phyloP scores from a whole-genome alignment of 2,113 vertebrate species.

The Paedocypris sp. region DNA sequence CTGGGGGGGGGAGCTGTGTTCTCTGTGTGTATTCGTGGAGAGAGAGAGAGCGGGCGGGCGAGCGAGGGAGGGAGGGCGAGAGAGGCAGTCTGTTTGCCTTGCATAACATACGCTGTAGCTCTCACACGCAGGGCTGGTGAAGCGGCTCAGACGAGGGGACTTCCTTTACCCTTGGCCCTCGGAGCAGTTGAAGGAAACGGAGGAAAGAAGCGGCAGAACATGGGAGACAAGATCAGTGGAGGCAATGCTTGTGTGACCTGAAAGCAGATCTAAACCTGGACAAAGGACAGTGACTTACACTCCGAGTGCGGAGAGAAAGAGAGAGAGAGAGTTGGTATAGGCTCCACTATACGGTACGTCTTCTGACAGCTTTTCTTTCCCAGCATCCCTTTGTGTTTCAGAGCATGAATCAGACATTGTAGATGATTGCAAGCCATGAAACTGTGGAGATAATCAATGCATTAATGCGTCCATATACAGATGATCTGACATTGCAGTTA shows the following conservation, averaged over 20 bases:
- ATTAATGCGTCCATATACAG: too few relatives aligned
- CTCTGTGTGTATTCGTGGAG: conserved; percentile 48
- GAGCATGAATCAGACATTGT: too few relatives aligned
- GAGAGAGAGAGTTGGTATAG: conserved; percentile 18
- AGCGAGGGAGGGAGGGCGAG: conserved; percentile 45
- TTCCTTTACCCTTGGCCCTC: conserved; percentile 49
- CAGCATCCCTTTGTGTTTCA: too few relatives aligned
- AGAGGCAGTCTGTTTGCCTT: conserved; percentile 69
- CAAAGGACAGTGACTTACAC: conserved; percentile 35
- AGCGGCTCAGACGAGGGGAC: conserved; percentile 53
- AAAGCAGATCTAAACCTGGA: conserved; percentile 27
- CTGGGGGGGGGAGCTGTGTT: conserved; percentile 64
- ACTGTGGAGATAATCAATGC: too few relatives aligned
- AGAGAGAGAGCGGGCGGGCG: conserved; percentile 38
- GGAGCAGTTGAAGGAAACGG: conserved; percentile 29
- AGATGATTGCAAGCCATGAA: too few relatives aligned
- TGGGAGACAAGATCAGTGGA: conserved; percentile 20
- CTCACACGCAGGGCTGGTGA: conserved; percentile 56
- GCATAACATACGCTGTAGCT: conserved; percentile 66
- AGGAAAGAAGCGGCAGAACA: conserved; percentile 19
- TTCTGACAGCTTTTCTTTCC: too few relatives aligned
- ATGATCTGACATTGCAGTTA: too few relatives aligned
- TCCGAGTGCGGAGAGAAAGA: neutral
- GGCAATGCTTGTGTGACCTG: conserved; percentile 27
- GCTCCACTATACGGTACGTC: neutral